Evolutionary conservation across 2,888 invertebrate species (phyloP).

Genomic region (Odontocerum albicorne): DNA sequence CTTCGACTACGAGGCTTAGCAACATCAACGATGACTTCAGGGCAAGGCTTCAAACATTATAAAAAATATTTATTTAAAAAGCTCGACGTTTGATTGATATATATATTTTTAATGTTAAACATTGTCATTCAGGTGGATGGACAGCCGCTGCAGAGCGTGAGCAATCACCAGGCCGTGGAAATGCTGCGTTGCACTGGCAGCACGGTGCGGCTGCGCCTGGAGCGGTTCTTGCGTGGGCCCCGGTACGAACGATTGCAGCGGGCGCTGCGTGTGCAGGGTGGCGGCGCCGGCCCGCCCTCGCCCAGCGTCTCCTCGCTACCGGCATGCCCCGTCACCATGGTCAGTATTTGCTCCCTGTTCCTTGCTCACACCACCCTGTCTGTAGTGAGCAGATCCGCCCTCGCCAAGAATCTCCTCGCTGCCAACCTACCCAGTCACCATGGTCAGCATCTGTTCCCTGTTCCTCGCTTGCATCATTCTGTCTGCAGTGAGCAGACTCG

Average conservation of each 20-base stretch:
- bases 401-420: constrained; percentile 74
- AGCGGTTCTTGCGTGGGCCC: constrained; percentile 83
- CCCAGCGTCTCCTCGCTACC: constrained; percentile 74
- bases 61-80: no score
- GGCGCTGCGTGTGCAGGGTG: constrained; percentile 73
- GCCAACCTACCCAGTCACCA: constrained; percentile 74
- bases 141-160: constrained; percentile 78
- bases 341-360: constrained; percentile 48
- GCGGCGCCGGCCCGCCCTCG: constrained; percentile 63
- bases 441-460: constrained; percentile 62
- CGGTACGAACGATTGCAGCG: constrained; percentile 82
- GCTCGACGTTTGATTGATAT: no score
- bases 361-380: neutral
- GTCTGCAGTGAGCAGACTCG: constrained; percentile 43
- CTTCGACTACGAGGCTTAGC: no score
- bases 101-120: no score
- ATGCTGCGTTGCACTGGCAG: constrained; percentile 81
- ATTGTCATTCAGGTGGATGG: constrained; percentile 75
- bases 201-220: constrained; percentile 68
- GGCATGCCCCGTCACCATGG: constrained; percentile 74
- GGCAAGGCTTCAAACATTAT: no score
- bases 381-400: constrained; percentile 49
- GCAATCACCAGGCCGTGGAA: constrained; percentile 91
- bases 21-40: no score
- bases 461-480: neutral